phyloP scores from a whole-genome alignment of 2,113 vertebrate genomes.

The Alectura lathami region DNA sequence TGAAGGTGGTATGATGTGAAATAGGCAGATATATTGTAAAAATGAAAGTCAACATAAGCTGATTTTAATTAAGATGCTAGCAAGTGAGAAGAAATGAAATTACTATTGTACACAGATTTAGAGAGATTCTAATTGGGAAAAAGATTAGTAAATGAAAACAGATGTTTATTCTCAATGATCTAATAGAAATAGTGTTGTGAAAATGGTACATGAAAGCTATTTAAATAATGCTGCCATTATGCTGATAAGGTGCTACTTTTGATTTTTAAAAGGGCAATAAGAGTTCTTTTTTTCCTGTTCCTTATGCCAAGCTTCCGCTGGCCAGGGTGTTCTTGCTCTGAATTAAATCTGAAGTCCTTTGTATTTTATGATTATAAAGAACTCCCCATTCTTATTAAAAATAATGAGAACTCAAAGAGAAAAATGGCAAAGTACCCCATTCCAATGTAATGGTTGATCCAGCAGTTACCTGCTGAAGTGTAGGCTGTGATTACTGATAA shows the following conservation, averaged over 20 bases:
- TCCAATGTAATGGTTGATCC: not conserved
- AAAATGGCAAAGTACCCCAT: not conserved
- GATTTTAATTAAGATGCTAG: constrained; percentile 74
- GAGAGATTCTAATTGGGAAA: constrained; percentile 47
- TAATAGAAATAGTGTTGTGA: not conserved
- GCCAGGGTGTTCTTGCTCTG: not conserved
- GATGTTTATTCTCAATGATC: constrained; percentile 49
- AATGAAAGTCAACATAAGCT: constrained; percentile 45
- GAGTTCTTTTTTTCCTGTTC: not conserved
- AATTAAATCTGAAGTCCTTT: constrained; percentile 42
- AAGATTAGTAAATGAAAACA: constrained; percentile 50
- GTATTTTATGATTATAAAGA: constrained; percentile 10
- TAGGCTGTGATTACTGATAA: not conserved
- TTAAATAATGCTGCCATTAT: constrained; percentile 34
- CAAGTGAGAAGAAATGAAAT: constrained; percentile 53
- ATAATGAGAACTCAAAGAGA: not conserved
- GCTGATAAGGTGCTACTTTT: constrained; percentile 57
- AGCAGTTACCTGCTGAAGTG: not conserved
- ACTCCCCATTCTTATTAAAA: constrained; percentile 13
- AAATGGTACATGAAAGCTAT: constrained; percentile 26
- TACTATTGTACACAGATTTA: constrained; percentile 18
- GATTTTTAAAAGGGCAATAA: constrained; percentile 18
- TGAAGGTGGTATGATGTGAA: constrained; percentile 67
- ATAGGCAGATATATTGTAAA: constrained; percentile 50
- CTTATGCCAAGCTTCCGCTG: not conserved